phyloP scores from a whole-genome alignment of 37 sponge, comb jelly and placozoan genomes.

The Agelas oroides region DNA sequence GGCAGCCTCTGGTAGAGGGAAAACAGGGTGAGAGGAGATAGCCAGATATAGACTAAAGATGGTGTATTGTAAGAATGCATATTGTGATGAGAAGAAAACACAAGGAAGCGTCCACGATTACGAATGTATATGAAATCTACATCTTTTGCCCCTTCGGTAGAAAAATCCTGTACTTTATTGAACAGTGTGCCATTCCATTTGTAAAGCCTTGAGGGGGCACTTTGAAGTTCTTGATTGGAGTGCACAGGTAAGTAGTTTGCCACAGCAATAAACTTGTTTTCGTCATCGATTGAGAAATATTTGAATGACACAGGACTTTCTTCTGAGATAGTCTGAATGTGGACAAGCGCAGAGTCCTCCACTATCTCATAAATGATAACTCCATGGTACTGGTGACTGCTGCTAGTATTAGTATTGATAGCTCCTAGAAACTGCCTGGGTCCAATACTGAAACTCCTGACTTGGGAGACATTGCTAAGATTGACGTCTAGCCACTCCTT shows the following conservation, averaged over 20 bases:
- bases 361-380: slow-evolving; percentile 8
- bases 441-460: background rate
- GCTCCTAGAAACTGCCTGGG: background rate
- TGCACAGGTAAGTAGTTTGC: too few relatives aligned
- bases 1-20: background rate
- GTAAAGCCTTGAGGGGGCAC: background rate
- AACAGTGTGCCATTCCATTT: slow-evolving; percentile 17
- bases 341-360: background rate
- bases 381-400: background rate
- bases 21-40: background rate
- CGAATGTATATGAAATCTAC: slow-evolving; percentile 8
- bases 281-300: background rate
- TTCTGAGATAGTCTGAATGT: slow-evolving; percentile 2
- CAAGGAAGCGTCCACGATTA: background rate
- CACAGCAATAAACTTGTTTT: background rate
- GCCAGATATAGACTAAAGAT: slow-evolving; percentile 12
- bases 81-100: slow-evolving; percentile 1
- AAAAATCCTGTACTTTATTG: slow-evolving; percentile 12
- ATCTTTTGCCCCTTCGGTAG: slow-evolving; percentile 9
- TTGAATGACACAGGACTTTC: background rate
- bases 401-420: background rate
- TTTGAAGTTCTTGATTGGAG: background rate
- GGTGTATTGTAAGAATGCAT: too few relatives aligned
- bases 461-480: background rate
- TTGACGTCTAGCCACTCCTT: background rate